Evolutionary conservation across 2,113 vertebrate species (phyloP).

Genomic region (Tamias sibiricus): DNA sequence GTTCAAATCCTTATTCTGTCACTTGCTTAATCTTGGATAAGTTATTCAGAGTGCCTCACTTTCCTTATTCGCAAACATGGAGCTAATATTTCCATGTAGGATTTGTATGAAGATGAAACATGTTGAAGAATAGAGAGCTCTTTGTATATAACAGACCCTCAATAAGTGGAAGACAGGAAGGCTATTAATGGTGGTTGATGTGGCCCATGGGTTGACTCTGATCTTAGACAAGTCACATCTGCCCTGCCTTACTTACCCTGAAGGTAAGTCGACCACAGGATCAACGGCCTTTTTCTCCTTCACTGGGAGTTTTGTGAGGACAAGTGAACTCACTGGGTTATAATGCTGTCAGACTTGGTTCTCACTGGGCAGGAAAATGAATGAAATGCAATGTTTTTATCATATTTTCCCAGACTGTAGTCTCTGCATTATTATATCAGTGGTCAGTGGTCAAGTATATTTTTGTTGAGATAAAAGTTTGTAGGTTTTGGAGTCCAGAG

Average conservation of each 20-base stretch:
- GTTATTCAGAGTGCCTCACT: neutral
- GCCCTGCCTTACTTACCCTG: neutral
- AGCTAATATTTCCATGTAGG: neutral
- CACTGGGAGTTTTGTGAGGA: neutral
- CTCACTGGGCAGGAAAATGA: neutral
- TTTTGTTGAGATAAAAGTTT: constrained; percentile 72
- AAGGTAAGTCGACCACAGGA: neutral
- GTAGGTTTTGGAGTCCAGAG: constrained; percentile 69
- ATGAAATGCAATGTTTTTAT: neutral
- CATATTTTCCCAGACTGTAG: constrained; percentile 4
- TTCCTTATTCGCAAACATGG: neutral
- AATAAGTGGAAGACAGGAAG: neutral
- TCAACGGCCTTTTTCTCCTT: neutral
- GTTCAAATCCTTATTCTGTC: neutral
- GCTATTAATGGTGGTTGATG: neutral
- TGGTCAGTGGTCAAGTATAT: constrained; percentile 51
- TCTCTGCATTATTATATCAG: neutral
- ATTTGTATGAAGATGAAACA: neutral
- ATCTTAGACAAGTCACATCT: neutral
- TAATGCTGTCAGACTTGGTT: neutral
- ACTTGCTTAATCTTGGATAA: neutral
- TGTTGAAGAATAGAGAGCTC: neutral
- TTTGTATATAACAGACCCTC: neutral
- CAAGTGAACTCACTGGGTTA: neutral
- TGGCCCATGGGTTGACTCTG: neutral